Evolutionary conservation across 1,140 invertebrate genomes (phyloP), one percentile per base, ranked within the genome.

Genomic region (Brachionus calyciflorus): DNA sequence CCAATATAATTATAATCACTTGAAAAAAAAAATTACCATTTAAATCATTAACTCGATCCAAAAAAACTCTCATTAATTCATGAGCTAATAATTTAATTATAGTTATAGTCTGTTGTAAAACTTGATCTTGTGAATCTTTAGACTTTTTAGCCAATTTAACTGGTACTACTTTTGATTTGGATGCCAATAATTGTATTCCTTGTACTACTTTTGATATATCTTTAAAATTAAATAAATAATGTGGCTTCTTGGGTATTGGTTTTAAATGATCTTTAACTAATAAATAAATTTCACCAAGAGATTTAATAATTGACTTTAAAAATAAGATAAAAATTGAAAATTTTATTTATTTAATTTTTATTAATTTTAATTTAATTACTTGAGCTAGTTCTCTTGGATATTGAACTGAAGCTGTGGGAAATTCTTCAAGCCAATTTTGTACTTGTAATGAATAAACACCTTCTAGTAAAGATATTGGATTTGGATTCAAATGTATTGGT

Each of bases 31-130:
- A 33, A 79, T 76, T 78, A 84, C 83, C 84, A 21, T 85, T 81
- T n/a, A 78, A 65, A 46, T 77, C 78, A 14, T 82, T 79, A 7
- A 85, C 78, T 26, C 84, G 76, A 65, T 85, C 84, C 63, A 80
- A 80, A 78, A 84, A 84, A 17, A 80, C 81, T 12, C 84, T 76
- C 9, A 80, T 80, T 65, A 81, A 80, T 76, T 85, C 84, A 78
- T 85, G 83, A 78, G 81, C 83, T 81, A 82, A 84, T 1, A 85
- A 80, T 37, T 81, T 81, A 17, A 80, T 81, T n/a, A 85, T 82
- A 21, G 83, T 79, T 51, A 80, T 81, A 81, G 81, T 26, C 28
- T 49, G 70, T 6, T 49, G 12, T 24, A 44, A 14, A 41, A 14
- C 30, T 70, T 69, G 49, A 48, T 77, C 76, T 53, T 77, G 28